These are phyloP conservation scores for Brenthis daphne DNA, from an alignment of 2,888 invertebrate genomes.

Conservation along the genomic window DNA sequence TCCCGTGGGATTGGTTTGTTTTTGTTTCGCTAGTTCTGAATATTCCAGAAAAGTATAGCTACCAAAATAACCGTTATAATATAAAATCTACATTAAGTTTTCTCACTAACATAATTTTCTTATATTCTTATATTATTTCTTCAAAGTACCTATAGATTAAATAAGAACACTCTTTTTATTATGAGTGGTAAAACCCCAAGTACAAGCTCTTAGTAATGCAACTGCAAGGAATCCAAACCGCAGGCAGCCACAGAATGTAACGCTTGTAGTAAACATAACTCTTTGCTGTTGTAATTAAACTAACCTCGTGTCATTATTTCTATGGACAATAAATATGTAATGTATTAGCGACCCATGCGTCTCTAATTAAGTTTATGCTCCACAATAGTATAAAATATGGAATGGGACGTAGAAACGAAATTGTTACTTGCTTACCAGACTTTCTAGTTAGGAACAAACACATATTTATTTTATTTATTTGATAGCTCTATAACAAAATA, in stretches of 20 bases:
- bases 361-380: neutral
- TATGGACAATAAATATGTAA: constrained; percentile 1
- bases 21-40: too few species aligned
- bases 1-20: too few species aligned
- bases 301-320: constrained; percentile 5
- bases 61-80: too few species aligned
- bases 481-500: neutral
- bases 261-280: constrained; percentile 29
- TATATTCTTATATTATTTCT: too few species aligned
- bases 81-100: too few species aligned
- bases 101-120: too few species aligned
- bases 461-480: neutral
- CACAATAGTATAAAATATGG: too few species aligned
- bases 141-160: neutral
- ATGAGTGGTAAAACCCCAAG: neutral
- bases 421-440: too few species aligned
- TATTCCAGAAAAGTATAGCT: too few species aligned
- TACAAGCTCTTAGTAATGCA: constrained; percentile 22
- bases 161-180: neutral
- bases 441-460: neutral
- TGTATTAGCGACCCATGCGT: neutral
- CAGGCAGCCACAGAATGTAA: constrained; percentile 35
- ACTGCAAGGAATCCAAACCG: constrained; percentile 32
- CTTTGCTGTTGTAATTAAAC: constrained; percentile 19
- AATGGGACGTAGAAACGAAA: too few species aligned